Base-by-base conservation (phyloP, 2,888 invertebrate species). In the Minunthozetes semirufus region DNA sequence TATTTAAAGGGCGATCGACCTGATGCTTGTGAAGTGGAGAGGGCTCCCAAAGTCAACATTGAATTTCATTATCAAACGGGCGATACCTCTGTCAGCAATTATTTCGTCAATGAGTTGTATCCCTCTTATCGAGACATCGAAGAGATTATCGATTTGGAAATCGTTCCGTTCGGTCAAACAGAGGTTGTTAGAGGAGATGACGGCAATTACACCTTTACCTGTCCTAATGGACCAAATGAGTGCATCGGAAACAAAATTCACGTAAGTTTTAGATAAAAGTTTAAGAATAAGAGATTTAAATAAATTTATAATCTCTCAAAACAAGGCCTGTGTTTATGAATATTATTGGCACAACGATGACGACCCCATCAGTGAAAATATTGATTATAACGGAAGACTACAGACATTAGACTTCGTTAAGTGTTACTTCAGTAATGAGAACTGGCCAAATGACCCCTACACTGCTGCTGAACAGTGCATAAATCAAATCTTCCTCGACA, bases 121-220 rank as follows among this genome's bases (percentile, higher is more conserved):
- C 66, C 63, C 0, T 46, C 66, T 15, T 74, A 74, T 70, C 27
- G 63, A 42, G n/a, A 27, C 50, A 15, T 74, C 13, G 74, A 74
- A 50, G 74, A 74, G n/a, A 74, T 74, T 11, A 19, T 70, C 17
- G 74, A 74, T 19, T 46, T 74, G n/a, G 66, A 74, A 53, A 27
- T 68, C 11, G 25, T 74, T 15, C 74, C 74, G 29, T 74, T 53
- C 25, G 74, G 70, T 13, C 19, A 33, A 13, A 56, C 66, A 1
- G 73, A 22, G 15, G 68, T 22, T 15, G 11, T 29, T 11, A 50
- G 9, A 9, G 46, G 27, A 11, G 70, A 70, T 9, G 53, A 66
- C 38, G 74, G 46, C 1, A 46, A 74, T 5, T 46, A 68, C 27
- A 73, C 29, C 19, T 59, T 73, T 13, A 53, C 38, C 9, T 63